phyloP scores from a whole-genome alignment of 2,797 vertebrate genomes.

The Valencia hispanica region DNA sequence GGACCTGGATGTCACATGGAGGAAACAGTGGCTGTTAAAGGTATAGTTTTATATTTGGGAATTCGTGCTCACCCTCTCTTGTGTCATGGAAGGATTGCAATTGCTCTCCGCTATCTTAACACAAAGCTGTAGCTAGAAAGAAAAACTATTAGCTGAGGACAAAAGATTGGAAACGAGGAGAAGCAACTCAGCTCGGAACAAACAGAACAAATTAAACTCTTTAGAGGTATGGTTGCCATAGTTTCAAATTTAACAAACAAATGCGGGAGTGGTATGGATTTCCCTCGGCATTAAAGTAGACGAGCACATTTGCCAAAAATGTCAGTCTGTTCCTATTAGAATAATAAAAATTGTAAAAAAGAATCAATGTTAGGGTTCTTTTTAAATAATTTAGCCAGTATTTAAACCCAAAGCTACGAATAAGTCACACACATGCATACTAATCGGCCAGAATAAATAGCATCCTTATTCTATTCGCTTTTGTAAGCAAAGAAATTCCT shows the following conservation, averaged over 20 bases:
- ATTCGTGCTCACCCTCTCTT: background rate
- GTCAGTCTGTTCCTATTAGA: background rate
- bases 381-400: background rate
- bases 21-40: background rate
- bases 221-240: slow-evolving; percentile 1
- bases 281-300: background rate
- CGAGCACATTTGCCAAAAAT: background rate
- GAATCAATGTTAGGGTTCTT: background rate
- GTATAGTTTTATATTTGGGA: background rate
- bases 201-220: slow-evolving; percentile 2
- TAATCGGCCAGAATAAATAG: slow-evolving; percentile 7
- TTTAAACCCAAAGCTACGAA: slow-evolving; percentile 3
- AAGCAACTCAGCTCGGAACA: background rate
- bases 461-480: slow-evolving; percentile 11
- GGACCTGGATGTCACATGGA: slow-evolving; percentile 9
- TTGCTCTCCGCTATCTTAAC: background rate
- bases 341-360: background rate
- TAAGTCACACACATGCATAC: slow-evolving; percentile 7
- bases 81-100: background rate
- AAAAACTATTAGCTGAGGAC: slow-evolving; percentile 1
- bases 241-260: slow-evolving; percentile 15
- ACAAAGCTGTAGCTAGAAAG: background rate
- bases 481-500: slow-evolving; percentile 37
- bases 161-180: slow-evolving; percentile 8
- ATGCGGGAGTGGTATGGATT: slow-evolving; percentile 2